Base-by-base conservation (phyloP, 2,113 vertebrate species). In the Rhipidura dahli region DNA sequence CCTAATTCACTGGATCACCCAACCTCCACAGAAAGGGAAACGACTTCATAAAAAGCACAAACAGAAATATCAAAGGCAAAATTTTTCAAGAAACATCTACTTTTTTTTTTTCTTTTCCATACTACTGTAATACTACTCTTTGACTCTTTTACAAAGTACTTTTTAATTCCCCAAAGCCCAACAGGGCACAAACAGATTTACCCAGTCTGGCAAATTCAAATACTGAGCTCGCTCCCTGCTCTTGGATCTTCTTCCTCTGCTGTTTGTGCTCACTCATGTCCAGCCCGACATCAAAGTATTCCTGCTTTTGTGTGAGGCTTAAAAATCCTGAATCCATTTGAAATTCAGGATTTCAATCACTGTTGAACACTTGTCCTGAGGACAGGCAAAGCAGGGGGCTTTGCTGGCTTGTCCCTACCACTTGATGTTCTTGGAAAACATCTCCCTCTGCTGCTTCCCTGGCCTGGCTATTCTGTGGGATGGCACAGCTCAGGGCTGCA, bases 101-200 rank as follows among this genome's bases (percentile, higher is more conserved):
- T 20, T 40, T 2, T n/a, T 40, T 2, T n/a, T 22, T 31, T 65
- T 21, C 6, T 37, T 87, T 37, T 10, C 18, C 9, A 21, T 39
- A 7, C 21, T 31, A 10, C 23, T n/a, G 4, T 4, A 40, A n/a
- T 7, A 20, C 10, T 56, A 49, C 11, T 54, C 11, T 53, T 57
- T 40, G 8, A 30, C 35, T 66, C 22, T 42, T 63, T 76, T 12
- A 11, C 17, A 44, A 59, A 50, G 7, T 7, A 51, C 23, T 22
- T n/a, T 79, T 31, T 27, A 15, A 23, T n/a, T 71, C 39, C 42
- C 42, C 35, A 60, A 30, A n/a, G 2, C 31, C 15, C 10, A 19
- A 9, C 1, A 19, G 17, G 6, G 6, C 16, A 35, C 0, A 1
- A 64, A 16, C 13, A 81, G 39, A 11, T 61, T 47, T 33, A 16